These are phyloP conservation scores for Cistogaster globosa DNA, from an alignment of 2,888 invertebrate species.

Conservation along the genomic window DNA sequence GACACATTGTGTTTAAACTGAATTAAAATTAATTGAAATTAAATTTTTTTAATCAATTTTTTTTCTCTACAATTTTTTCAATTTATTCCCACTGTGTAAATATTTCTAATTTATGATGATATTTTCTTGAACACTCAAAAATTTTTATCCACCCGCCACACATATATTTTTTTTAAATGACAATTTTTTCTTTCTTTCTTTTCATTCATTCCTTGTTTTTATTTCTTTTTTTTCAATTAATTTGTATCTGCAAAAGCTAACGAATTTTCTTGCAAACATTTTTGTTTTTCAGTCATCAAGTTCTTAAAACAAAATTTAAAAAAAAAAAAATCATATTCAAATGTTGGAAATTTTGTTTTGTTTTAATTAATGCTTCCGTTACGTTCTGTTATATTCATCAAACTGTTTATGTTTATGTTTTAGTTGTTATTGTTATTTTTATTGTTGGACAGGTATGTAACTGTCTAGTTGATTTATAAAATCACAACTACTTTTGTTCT, in stretches of 20 bases:
- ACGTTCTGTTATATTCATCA: conserved; percentile 39
- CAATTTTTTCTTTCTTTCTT: conserved; percentile 40
- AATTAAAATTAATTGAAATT: too few relatives aligned
- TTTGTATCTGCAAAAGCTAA: background rate
- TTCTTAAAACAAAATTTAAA: background rate
- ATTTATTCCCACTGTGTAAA: conserved; percentile 31
- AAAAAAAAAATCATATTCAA: background rate
- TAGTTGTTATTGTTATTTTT: conserved; percentile 9
- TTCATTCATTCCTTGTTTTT: conserved; percentile 19
- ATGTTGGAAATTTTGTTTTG: conserved; percentile 4
- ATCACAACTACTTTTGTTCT: conserved; percentile 35
- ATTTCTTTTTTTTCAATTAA: conserved; percentile 15
- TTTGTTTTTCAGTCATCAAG: background rate
- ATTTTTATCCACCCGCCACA: conserved; percentile 69
- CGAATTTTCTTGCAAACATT: background rate
- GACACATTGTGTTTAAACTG: too few relatives aligned
- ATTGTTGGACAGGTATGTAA: conserved; percentile 29
- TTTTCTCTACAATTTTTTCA: background rate
- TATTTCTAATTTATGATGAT: conserved; percentile 21
- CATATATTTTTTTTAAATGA: conserved; percentile 44
- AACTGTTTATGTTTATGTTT: conserved; percentile 8
- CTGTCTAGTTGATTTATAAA: conserved; percentile 45
- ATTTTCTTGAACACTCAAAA: conserved; percentile 34
- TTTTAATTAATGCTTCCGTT: conserved; percentile 58
- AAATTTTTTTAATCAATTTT: too few relatives aligned